Percentiles rank a stretch among this genome's conserved stretches.
Conservation (phyloP, 2,797 vertebrate species). For the Sebastes goodei region DNA sequence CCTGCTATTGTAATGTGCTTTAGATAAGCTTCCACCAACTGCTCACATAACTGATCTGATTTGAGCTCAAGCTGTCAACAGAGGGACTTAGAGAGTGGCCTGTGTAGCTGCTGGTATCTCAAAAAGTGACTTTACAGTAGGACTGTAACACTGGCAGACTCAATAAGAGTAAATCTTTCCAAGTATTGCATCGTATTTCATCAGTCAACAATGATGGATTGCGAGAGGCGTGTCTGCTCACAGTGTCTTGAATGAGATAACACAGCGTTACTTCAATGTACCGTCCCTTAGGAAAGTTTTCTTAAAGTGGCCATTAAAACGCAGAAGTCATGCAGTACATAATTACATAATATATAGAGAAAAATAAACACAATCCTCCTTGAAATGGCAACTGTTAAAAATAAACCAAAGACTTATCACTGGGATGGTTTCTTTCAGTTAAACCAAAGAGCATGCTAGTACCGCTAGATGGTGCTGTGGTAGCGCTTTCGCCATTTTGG, state of each 20-base stretch:
- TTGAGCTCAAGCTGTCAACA: conserved; percentile 10
- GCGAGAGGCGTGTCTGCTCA: not conserved
- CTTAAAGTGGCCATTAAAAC: not conserved
- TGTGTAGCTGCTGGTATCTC: not conserved
- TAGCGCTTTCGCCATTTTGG: too few relatives aligned
- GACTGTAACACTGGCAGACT: not conserved
- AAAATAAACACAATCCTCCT: not conserved
- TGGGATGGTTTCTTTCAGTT: not conserved
- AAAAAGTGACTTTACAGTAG: not conserved
- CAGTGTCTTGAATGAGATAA: not conserved
- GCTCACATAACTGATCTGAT: conserved; percentile 12
- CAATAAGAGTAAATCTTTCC: conserved; percentile 6
- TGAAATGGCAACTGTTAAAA: not conserved
- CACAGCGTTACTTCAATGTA: not conserved
- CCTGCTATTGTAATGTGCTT: not conserved
- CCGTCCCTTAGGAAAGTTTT: not conserved
- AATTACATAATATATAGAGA: not conserved
- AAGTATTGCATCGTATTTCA: conserved; percentile 20
- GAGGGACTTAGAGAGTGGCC: not conserved
- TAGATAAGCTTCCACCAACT: conserved; percentile 18
- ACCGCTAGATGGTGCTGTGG: too few relatives aligned
- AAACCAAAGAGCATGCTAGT: too few relatives aligned
- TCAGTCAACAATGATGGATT: conserved; percentile 24
- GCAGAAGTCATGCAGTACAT: not conserved
- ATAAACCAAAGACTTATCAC: not conserved